Conservation (phyloP, 2,797 vertebrate genomes). For the Enteromius viviparus region DNA sequence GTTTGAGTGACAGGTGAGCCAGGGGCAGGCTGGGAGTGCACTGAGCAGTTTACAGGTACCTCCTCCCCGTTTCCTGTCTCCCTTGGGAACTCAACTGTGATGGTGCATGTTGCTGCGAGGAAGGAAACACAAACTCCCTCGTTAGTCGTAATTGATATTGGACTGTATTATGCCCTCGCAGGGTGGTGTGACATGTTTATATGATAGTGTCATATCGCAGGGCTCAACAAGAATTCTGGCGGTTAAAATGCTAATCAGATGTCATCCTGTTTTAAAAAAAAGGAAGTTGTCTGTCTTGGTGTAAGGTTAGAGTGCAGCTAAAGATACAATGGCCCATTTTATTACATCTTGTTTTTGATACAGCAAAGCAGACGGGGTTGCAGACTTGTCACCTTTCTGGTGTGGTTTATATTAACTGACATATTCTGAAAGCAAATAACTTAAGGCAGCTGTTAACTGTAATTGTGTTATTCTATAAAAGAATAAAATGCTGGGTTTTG, state of each 20-base stretch:
- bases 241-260: conserved; percentile 34
- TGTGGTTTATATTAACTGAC: neutral
- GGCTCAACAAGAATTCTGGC: conserved; percentile 11
- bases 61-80: conserved; percentile 46
- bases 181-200: conserved; percentile 43
- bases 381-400: neutral
- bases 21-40: conserved; percentile 50
- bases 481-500: too few relatives aligned
- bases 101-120: conserved; percentile 45
- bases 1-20: conserved; percentile 64
- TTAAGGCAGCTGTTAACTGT: neutral
- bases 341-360: conserved; percentile 11
- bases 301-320: conserved; percentile 8
- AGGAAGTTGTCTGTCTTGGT: conserved; percentile 22
- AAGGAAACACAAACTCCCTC: conserved; percentile 42
- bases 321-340: conserved; percentile 1
- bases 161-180: conserved; percentile 30
- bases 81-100: conserved; percentile 39
- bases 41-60: conserved; percentile 53
- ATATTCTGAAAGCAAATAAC: neutral
- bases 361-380: conserved; percentile 1
- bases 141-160: conserved; percentile 53
- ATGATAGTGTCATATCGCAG: conserved; percentile 35
- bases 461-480: neutral
- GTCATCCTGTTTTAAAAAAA: conserved; percentile 19